phyloP scores from a whole-genome alignment of 1,140 invertebrate genomes.

The Rhyacophila brunnea region DNA sequence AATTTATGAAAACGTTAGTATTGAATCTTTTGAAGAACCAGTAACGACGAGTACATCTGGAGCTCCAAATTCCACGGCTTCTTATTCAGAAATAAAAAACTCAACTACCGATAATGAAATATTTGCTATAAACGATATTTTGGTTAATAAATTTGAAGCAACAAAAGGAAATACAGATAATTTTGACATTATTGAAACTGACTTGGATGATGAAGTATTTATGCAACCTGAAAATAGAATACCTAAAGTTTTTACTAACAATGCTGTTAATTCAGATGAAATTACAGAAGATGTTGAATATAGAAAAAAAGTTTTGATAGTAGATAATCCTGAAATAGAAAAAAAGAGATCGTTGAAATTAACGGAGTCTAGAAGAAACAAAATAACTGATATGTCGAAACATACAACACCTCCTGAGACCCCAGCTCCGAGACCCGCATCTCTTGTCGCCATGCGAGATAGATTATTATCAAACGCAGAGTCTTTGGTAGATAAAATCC shows the following conservation, averaged over 20 bases:
- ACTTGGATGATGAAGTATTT: constrained; percentile 21
- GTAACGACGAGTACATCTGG: background rate
- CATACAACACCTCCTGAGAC: constrained; percentile 37
- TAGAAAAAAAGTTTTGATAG: constrained; percentile 37
- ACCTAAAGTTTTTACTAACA: background rate
- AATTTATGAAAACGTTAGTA: too few species aligned
- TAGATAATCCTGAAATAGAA: constrained; percentile 25
- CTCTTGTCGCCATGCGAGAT: constrained; percentile 16
- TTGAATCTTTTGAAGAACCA: background rate
- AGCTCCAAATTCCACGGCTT: too few species aligned
- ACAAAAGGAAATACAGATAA: background rate
- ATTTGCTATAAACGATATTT: too few species aligned
- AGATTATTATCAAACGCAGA: constrained; percentile 26
- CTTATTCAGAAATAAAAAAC: too few species aligned
- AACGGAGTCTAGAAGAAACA: constrained; percentile 5
- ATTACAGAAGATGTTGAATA: background rate
- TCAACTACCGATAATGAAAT: too few species aligned
- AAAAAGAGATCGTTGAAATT: constrained; percentile 6
- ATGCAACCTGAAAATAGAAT: constrained; percentile 6
- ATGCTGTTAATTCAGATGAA: background rate
- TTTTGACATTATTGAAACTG: background rate
- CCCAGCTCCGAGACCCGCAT: constrained; percentile 36
- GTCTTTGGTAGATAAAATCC: constrained; percentile 25
- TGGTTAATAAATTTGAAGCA: too few species aligned
- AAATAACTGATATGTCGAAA: constrained; percentile 32